Base-by-base conservation (phyloP, 2,888 invertebrate species). In the Nomada ruficornis region DNA sequence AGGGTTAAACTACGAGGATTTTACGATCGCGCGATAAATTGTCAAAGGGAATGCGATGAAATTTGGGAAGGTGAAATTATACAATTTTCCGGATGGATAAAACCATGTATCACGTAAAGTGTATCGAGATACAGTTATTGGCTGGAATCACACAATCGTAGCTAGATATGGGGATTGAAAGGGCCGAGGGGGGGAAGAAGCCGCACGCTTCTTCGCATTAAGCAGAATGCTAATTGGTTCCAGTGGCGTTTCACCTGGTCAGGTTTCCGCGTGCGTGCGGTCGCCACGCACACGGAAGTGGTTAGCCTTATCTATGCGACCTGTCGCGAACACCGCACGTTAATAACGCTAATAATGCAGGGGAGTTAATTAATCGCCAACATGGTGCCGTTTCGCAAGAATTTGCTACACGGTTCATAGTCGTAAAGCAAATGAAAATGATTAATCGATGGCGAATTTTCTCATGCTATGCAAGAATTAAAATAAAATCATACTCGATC, bases 181-280 rank as follows among this genome's bases (percentile, higher is more conserved):
- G 36, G 26, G 69, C 23, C 13, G 20, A 7, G 55, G 29, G 47
- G n/a, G n/a, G 57, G 55, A 71, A 71, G 73, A 73, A 75, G 67
- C 26, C 57, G 52, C 73, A 63, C 55, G 60, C 60, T 82, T 84
- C 82, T 84, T 86, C 80, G 84, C 72, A 80, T 82, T 86, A 82
- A 86, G 70, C 78, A 76, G 86, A 60, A 86, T 82, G 86, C 77
- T 86, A 86, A 86, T 86, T 86, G 84, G 82, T 78, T 70, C 72
- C 82, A 73, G 82, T 79, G 60, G 84, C 72, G 80, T 82, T 86
- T 86, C 78, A 80, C 78, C 70, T 84, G 78, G 67, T 71, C 59
- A 76, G 74, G 65, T 78, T 80, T 55, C 50, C 54, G 68, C 70
- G 57, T 74, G 74, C 52, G 62, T 63, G 73, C 15, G 55, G 67